Evolutionary conservation across 2,888 invertebrate species (phyloP).

Genomic region (Diogma glabrata): DNA sequence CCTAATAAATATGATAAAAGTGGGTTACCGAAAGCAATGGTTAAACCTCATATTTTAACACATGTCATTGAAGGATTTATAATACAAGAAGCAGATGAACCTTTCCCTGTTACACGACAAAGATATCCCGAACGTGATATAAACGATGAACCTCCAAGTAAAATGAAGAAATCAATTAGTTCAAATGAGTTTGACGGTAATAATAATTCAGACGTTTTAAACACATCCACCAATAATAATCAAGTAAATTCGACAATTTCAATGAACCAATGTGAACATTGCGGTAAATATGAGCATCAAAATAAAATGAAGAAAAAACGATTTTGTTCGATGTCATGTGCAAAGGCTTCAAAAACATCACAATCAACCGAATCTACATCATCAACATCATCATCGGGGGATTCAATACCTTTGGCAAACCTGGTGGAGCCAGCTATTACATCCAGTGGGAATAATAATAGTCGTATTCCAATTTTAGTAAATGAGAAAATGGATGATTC

Average conservation of each 20-base stretch:
- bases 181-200: background rate
- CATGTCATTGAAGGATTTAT: slow-evolving; percentile 96
- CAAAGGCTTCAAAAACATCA: slow-evolving; percentile 38
- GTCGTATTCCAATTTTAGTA: too few relatives aligned
- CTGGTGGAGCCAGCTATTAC: slow-evolving; percentile 6
- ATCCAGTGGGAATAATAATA: too few relatives aligned
- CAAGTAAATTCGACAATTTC: slow-evolving; percentile 22
- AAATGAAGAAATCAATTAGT: slow-evolving; percentile 30
- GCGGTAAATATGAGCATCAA: slow-evolving; percentile 52
- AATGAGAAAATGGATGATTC: too few relatives aligned
- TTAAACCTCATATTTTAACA: slow-evolving; percentile 88
- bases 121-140: slow-evolving; percentile 46
- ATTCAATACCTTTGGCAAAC: background rate
- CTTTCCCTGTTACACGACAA: slow-evolving; percentile 66
- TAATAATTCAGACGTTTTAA: slow-evolving; percentile 4
- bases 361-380: slow-evolving; percentile 18
- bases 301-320: slow-evolving; percentile 62
- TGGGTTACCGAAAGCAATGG: slow-evolving; percentile 78
- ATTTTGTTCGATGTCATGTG: slow-evolving; percentile 64
- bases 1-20: slow-evolving; percentile 32
- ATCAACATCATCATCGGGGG: background rate
- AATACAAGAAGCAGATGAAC: slow-evolving; percentile 88
- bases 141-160: slow-evolving; percentile 66
- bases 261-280: slow-evolving; percentile 54
- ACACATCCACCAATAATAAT: slow-evolving; percentile 25